phyloP scores from a whole-genome alignment of 2,888 invertebrate species.

The Tenthredo livida region DNA sequence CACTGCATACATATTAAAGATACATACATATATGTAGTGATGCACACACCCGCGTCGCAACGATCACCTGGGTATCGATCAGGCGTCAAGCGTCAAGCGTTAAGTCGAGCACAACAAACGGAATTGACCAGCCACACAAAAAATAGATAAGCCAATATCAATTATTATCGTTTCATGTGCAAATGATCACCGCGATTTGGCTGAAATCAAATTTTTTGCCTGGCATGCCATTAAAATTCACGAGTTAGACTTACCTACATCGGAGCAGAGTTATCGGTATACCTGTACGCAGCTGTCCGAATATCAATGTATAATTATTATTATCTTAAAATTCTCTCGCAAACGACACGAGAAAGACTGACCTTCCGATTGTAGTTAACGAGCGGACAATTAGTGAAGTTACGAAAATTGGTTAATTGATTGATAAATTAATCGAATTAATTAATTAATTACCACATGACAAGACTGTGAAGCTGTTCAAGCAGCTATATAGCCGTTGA shows the following conservation, averaged over 20 bases:
- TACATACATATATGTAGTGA: neutral
- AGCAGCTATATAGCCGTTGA: slow-evolving; percentile 5
- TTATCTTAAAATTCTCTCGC: neutral
- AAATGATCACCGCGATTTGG: neutral
- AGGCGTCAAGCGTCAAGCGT: neutral
- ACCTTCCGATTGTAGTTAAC: slow-evolving; percentile 28
- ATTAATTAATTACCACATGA: slow-evolving; percentile 36
- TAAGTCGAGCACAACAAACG: slow-evolving; percentile 16
- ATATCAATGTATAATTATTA: slow-evolving; percentile 8
- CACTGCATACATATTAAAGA: neutral
- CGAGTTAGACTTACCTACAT: neutral
- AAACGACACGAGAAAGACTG: slow-evolving; percentile 37
- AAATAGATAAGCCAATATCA: slow-evolving; percentile 11
- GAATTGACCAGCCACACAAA: slow-evolving; percentile 14
- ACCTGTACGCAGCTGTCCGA: neutral
- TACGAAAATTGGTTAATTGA: slow-evolving; percentile 33
- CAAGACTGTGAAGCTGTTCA: slow-evolving; percentile 38
- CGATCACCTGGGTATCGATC: slow-evolving; percentile 11
- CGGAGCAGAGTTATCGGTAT: neutral
- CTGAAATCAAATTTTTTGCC: neutral
- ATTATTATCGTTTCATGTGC: neutral
- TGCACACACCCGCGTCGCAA: neutral
- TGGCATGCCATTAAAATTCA: neutral
- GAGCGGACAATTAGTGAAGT: slow-evolving; percentile 28
- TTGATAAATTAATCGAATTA: slow-evolving; percentile 17